Evolutionary conservation across 1,140 invertebrate species (phyloP), one percentile per base, ranked within the genome.

Genomic region (Heliconius himera): DNA sequence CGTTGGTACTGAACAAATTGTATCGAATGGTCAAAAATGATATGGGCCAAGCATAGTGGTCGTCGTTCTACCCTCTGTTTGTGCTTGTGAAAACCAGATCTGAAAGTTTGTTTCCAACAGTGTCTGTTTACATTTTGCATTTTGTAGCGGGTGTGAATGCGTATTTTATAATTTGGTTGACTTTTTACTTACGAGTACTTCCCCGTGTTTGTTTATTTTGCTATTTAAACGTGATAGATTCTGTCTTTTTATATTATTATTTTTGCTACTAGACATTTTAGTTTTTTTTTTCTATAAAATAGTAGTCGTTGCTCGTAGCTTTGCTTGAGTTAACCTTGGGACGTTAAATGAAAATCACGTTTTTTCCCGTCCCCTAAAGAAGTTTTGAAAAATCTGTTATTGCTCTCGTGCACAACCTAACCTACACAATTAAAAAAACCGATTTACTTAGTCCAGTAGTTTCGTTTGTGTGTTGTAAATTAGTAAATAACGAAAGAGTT

Each of bases 101-200:
- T 83, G 84, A 87, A 89, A 90, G 85, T 91, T 90, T 88, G 79
- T 85, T 85, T 83, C 81, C 84, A 90, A 91, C 88, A 84, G 84
- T 85, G 83, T 89, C 87, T 87, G 87, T 80, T 79, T 84, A 79
- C 74, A 81, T 82, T 88, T 90, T 89, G 84, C 84, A 83, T 88
- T 87, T 84, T 85, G 86, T 81, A 83, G 75, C 80, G 75, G 82
- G 83, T 85, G 82, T 70, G 85, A 87, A 86, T 79, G 82, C 82
- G 80, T 87, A 84, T 88, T 90, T 89, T 83, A 86, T 86, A 86
- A 88, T 87, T 86, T 87, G 82, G 70, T 73, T 71, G 66, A 78
- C 76, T 80, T 79, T 49, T 71, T 49, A 6, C 66, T 49, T 70
- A 71, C 33, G 5, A 46, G 41, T 46, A 16, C 13, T 46, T n/a